phyloP scores from a whole-genome alignment of 2,113 vertebrate species.

The Aldabrachelys gigantea region DNA sequence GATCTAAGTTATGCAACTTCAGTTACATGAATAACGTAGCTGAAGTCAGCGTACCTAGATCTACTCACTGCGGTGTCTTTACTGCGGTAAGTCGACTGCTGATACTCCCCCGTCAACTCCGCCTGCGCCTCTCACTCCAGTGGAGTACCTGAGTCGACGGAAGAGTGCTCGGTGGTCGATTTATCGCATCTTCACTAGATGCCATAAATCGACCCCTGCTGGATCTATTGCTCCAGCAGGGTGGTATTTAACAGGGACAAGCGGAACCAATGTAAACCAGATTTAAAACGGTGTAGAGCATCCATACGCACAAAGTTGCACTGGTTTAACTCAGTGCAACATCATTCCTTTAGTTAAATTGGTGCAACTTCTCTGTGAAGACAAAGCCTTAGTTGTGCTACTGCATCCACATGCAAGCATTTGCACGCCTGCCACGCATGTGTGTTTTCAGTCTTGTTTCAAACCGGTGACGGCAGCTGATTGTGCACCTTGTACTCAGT shows the following conservation, averaged over 20 bases:
- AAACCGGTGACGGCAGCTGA: rapidly evolving
- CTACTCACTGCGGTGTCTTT: too few relatives aligned
- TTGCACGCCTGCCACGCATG: not conserved
- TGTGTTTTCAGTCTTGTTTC: not conserved
- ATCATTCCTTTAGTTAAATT: not conserved
- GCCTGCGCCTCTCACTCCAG: too few relatives aligned
- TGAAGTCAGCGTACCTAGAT: too few relatives aligned
- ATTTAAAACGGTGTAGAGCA: not conserved
- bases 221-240: not conserved
- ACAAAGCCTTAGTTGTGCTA: not conserved
- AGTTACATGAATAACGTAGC: too few relatives aligned
- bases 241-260: not conserved
- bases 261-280: not conserved
- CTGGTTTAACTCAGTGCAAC: not conserved
- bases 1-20: too few relatives aligned
- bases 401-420: not conserved
- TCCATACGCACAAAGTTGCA: rapidly evolving
- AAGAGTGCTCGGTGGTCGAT: too few relatives aligned
- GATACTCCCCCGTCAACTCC: too few relatives aligned
- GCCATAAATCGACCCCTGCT: too few relatives aligned
- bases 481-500: too few relatives aligned
- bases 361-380: not conserved
- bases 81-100: too few relatives aligned
- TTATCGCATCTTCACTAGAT: too few relatives aligned
- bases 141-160: too few relatives aligned